Base-by-base conservation (phyloP, 2,888 invertebrate species). In the Periphyllus acericola region DNA sequence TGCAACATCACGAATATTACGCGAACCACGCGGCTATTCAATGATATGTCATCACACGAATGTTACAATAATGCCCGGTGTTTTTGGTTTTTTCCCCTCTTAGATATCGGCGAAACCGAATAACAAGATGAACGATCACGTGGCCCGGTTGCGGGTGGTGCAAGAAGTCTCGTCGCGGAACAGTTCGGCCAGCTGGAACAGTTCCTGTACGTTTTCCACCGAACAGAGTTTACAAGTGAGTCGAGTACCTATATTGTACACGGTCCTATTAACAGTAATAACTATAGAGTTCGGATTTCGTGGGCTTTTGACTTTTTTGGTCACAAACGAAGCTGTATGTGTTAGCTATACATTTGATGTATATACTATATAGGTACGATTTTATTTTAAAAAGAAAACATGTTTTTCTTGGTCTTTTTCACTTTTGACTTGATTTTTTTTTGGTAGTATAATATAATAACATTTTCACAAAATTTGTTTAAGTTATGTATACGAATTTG, bases 101-200 rank as follows among this genome's bases (percentile, higher is more conserved):
- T 60, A 87, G 87, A 87, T 87, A 74, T 72, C 87, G 74, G 60
- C 87, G 9, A 87, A 87, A 80, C 87, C 87, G 4, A 80, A 80
- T 34, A 84, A 52, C 60, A 87, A 87, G 46, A 74, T 46, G 32
- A 87, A 72, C 66, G 87, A 87, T 75, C 87, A 87, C 74, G 87
- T 87, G 66, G 87, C 87, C 11, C 87, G 87, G 25, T 40, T 87
- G 36, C 80, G 81, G 19, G 87, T 87, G 74, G 87, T 87, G 14
- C 87, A 87, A 87, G 81, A 87, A 21, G 87, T 87, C 4, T 87
- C 87, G 40, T 87, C 87, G 11, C 72, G 87, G 19, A 87, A 87
- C 74, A 87, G 87, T 81, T 87, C 87, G n/a, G 80, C 80, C 72
- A 87, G 87, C 34, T 87, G 87, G 87, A 87, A 80, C n/a, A 87